Conservation (phyloP, 2,113 vertebrate species). For the Rhinoderma darwinii region DNA sequence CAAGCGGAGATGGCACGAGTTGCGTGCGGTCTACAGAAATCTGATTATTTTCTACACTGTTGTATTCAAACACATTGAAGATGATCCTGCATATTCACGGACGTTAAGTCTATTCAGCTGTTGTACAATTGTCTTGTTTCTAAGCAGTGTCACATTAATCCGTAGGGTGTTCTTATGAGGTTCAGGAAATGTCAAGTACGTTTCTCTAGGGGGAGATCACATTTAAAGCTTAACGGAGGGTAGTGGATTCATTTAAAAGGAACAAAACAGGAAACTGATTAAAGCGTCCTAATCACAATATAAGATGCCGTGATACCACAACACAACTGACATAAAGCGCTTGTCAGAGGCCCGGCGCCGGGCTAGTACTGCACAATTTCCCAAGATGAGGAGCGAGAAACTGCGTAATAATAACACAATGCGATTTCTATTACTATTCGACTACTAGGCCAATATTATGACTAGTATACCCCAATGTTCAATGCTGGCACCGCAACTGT, state of each 20-base stretch:
- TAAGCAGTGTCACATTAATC: slow-evolving; percentile 48
- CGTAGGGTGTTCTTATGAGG: slow-evolving; percentile 47
- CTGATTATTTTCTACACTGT: slow-evolving; percentile 21
- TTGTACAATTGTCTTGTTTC: slow-evolving; percentile 37
- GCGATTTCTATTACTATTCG: no score
- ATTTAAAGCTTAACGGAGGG: slow-evolving; percentile 22
- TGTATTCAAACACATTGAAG: slow-evolving; percentile 24
- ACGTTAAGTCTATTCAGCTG: slow-evolving; percentile 25
- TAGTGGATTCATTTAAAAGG: slow-evolving; percentile 3
- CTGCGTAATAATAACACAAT: background rate
- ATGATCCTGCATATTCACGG: slow-evolving; percentile 23
- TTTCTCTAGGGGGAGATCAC: slow-evolving; percentile 36
- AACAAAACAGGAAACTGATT: slow-evolving; percentile 18
- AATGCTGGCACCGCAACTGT: no score
- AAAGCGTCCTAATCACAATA: background rate
- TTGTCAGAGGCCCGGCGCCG: background rate
- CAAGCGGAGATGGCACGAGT: slow-evolving; percentile 2
- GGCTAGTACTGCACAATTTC: background rate
- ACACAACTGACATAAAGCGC: background rate
- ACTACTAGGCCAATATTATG: no score
- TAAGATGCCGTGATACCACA: background rate
- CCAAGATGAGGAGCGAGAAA: background rate
- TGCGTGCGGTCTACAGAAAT: slow-evolving; percentile 21
- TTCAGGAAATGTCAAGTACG: slow-evolving; percentile 45
- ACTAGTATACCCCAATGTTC: no score